Evolutionary conservation across 2,888 invertebrate species (phyloP).

Genomic region (Orthosia gracilis): DNA sequence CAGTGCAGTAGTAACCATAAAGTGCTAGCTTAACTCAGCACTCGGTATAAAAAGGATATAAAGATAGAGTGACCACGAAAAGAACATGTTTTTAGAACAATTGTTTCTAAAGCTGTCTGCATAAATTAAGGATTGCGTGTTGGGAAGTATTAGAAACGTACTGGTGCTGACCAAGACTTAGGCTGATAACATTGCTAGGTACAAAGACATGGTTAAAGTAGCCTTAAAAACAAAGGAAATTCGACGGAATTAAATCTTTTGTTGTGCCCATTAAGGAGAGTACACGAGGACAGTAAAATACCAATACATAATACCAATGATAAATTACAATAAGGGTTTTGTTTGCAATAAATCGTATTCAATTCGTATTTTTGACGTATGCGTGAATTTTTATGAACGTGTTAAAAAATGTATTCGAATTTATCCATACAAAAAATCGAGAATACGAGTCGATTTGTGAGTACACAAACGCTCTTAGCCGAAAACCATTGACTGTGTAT

Average conservation of each 20-base stretch:
- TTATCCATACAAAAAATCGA: too few relatives aligned
- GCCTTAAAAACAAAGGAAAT: slow-evolving; percentile 46
- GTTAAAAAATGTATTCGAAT: too few relatives aligned
- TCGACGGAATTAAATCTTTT: slow-evolving; percentile 21
- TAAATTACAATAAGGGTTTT: too few relatives aligned
- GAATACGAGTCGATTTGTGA: too few relatives aligned
- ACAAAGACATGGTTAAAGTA: slow-evolving; percentile 56
- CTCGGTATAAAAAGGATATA: slow-evolving; percentile 39
- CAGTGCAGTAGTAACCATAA: slow-evolving; percentile 21
- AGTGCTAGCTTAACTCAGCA: slow-evolving; percentile 19
- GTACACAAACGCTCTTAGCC: too few relatives aligned
- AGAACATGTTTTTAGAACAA: slow-evolving; percentile 58
- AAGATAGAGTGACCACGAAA: slow-evolving; percentile 56
- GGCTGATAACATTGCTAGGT: slow-evolving; percentile 60
- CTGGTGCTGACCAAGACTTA: slow-evolving; percentile 53
- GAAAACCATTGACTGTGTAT: background rate
- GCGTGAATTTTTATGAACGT: too few relatives aligned
- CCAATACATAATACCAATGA: too few relatives aligned
- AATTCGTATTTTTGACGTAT: too few relatives aligned
- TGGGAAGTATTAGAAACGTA: slow-evolving; percentile 60
- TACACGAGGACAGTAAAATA: too few relatives aligned
- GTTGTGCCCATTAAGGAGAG: background rate
- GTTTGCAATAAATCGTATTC: too few relatives aligned
- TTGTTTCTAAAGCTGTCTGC: slow-evolving; percentile 57
- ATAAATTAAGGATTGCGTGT: slow-evolving; percentile 63